Evolutionary conservation across 2,797 vertebrate species (phyloP), one percentile per base, ranked within the genome.

Genomic region (Ceyx erithaca): DNA sequence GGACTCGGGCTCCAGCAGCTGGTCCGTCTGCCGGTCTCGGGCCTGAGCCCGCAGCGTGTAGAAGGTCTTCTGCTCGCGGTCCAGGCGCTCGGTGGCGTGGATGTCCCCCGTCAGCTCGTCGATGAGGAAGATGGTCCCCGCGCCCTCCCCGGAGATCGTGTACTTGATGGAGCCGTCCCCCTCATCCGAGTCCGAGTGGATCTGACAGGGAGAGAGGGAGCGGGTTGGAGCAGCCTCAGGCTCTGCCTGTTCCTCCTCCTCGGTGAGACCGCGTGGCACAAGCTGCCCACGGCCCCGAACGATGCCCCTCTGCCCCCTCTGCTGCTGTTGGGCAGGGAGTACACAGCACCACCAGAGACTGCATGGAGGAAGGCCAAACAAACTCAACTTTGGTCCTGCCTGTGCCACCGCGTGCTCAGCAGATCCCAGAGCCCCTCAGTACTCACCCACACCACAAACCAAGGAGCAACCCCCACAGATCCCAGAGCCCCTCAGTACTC

Each of bases 101-200:
- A 99, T 99, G 97, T 99, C 99, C 4, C 99, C 99, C 0, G 99
- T 99, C 92, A 98, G 96, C 97, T 99, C 98, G 3, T 99, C 98
- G 6, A 99, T 99, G 97, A 99, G 98, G 98, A 99, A 99, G 96
- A 99, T 99, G 80, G 98, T 98, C 35, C 99, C 99, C 0, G 99
- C 99, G 0, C 99, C 99, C 93, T 99, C 99, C 21, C 99, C 99
- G 0, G 99, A 99, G 97, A 99, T 99, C 11, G 99, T 99, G 98
- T 99, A 99, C 96, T 99, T 99, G 97, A 99, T 99, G 97, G 98
- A 98, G 52, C 99, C 99, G 8, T 99, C 99, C 2, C 99, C 99
- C 93, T 99, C 98, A 3, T 99, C 99, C 0, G 99, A 99, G 97
- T 99, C 99, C 0, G 99, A 99, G 92, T 99, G 99, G 95, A 99